Conservation (phyloP, 2,797 vertebrate species). For the Aulostomus chinensis region DNA sequence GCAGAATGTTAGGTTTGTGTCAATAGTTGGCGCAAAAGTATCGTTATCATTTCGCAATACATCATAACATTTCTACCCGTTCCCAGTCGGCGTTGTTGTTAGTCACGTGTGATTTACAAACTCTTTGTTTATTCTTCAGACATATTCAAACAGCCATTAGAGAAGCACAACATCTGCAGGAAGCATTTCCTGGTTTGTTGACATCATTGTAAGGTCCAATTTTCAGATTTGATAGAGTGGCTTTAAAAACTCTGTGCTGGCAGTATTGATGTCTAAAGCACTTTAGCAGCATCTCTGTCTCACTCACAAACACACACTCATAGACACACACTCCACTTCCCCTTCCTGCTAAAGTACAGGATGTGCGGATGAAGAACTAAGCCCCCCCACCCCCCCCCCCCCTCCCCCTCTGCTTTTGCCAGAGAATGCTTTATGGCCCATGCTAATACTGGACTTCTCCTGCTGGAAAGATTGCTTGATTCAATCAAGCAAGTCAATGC, state of each 20-base stretch:
- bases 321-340: slow-evolving; percentile 44
- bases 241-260: slow-evolving; percentile 55
- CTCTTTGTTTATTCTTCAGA: too few relatives aligned
- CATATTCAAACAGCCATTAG: too few relatives aligned
- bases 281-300: slow-evolving; percentile 62
- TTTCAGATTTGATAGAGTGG: slow-evolving; percentile 58
- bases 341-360: slow-evolving; percentile 72
- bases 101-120: too few relatives aligned
- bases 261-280: slow-evolving; percentile 76
- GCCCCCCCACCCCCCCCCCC: slow-evolving; percentile 32
- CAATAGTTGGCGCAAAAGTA: too few relatives aligned
- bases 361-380: slow-evolving; percentile 70
- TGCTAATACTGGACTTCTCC: slow-evolving; percentile 69
- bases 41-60: too few relatives aligned
- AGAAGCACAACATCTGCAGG: too few relatives aligned
- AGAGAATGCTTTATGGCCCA: slow-evolving; percentile 75
- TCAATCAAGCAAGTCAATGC: slow-evolving; percentile 69
- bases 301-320: slow-evolving; percentile 16
- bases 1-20: too few relatives aligned
- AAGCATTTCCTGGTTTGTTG: slow-evolving; percentile 24
- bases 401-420: slow-evolving; percentile 58
- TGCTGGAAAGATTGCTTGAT: slow-evolving; percentile 64
- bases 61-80: too few relatives aligned
- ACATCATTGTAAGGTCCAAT: slow-evolving; percentile 41
- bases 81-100: too few relatives aligned